phyloP scores from a whole-genome alignment of 2,113 vertebrate species.

The Carassius gibelio region DNA sequence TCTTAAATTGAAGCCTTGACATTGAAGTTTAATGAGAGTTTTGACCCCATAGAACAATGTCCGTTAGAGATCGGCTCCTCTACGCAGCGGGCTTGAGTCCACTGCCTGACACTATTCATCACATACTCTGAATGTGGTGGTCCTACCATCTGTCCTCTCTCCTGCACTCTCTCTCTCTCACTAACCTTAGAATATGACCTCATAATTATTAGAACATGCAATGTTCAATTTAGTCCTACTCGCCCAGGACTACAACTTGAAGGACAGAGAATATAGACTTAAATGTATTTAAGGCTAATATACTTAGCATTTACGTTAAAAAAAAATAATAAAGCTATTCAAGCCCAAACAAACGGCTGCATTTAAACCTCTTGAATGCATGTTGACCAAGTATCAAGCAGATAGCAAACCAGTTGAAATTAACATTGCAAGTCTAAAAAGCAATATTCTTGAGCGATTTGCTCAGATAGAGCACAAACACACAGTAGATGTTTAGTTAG shows the following conservation, averaged over 20 bases:
- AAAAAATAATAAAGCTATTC: background rate
- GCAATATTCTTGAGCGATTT: slow-evolving; percentile 22
- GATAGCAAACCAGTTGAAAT: background rate
- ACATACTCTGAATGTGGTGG: slow-evolving; percentile 31
- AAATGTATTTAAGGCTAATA: background rate
- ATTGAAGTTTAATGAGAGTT: slow-evolving; percentile 1
- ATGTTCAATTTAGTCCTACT: background rate
- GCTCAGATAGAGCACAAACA: slow-evolving; percentile 14
- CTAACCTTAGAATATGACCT: slow-evolving; percentile 12
- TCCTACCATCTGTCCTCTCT: slow-evolving; percentile 45
- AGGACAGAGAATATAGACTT: background rate
- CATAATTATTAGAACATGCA: background rate
- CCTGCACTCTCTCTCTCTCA: background rate
- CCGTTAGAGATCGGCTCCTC: background rate
- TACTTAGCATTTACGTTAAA: background rate
- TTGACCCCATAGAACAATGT: slow-evolving; percentile 18
- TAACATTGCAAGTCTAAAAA: background rate
- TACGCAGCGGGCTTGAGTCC: slow-evolving; percentile 32
- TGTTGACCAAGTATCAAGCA: background rate
- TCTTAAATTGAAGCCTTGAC: slow-evolving; percentile 19
- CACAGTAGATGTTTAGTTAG: background rate
- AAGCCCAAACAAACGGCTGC: background rate
- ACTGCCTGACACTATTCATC: slow-evolving; percentile 43
- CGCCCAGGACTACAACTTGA: background rate
- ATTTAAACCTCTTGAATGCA: background rate